Evolutionary conservation across 2,797 vertebrate species (phyloP).

Genomic region (Pipistrellus pipistrellus): DNA sequence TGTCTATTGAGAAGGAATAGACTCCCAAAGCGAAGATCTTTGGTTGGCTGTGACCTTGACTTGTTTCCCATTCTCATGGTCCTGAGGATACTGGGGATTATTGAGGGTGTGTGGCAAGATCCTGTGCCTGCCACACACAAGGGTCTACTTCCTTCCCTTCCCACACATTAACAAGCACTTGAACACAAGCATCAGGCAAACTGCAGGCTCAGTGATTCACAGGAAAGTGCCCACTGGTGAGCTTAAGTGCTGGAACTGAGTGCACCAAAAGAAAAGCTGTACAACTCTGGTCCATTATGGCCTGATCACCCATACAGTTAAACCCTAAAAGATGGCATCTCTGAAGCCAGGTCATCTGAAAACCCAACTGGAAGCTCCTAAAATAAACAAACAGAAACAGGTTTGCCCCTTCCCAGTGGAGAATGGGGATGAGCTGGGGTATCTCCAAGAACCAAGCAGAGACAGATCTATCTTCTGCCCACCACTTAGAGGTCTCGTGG

Average conservation of each 20-base stretch:
- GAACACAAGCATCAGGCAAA: neutral
- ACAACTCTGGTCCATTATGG: neutral
- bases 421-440: neutral
- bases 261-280: neutral
- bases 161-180: neutral
- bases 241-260: neutral
- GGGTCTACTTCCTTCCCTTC: neutral
- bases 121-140: accelerated
- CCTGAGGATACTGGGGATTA: neutral
- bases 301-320: neutral
- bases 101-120: neutral
- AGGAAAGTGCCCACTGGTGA: conserved; percentile 22
- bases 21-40: neutral
- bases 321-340: conserved; percentile 8
- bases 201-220: neutral
- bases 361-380: neutral
- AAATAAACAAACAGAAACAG: neutral
- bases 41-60: neutral
- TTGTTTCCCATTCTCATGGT: neutral
- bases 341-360: conserved; percentile 21
- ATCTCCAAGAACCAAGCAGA: neutral
- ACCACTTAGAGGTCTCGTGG: neutral
- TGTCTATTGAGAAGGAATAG: neutral
- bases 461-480: neutral
- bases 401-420: neutral